phyloP scores from a whole-genome alignment of 2,888 invertebrate species.

The Pollenia angustigena region DNA sequence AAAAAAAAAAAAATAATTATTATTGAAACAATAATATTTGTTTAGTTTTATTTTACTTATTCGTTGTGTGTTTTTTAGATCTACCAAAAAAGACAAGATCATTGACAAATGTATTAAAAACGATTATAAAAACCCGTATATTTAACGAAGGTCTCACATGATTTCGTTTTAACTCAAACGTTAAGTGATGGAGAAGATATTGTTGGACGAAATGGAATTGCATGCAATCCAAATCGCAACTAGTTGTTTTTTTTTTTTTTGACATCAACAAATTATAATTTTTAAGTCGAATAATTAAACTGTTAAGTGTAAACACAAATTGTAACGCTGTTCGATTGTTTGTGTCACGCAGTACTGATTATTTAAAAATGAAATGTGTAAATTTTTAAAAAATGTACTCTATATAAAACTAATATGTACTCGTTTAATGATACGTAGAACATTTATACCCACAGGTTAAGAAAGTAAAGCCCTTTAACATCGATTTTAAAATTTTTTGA shows the following conservation, averaged over 20 bases:
- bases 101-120: constrained; percentile 17
- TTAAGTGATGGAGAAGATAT: constrained; percentile 21
- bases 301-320: neutral
- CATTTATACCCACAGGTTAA: neutral
- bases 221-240: no score
- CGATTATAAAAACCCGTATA: neutral
- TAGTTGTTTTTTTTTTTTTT: no score
- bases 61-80: constrained; percentile 5
- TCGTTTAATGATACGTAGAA: neutral
- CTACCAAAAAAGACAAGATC: neutral
- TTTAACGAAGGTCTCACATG: constrained; percentile 15
- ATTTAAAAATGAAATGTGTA: no score
- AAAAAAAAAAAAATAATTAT: constrained; percentile 4
- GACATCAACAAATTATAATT: no score
- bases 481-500: no score
- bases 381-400: no score
- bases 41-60: constrained; percentile 14
- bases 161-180: constrained; percentile 10
- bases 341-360: neutral
- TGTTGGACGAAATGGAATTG: neutral
- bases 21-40: constrained; percentile 7
- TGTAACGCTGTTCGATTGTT: neutral
- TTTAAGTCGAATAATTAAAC: no score
- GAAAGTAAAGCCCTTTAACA: no score
- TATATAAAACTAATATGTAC: no score